Conservation (phyloP, 2,888 invertebrate genomes). For the Synergus itoensis region DNA sequence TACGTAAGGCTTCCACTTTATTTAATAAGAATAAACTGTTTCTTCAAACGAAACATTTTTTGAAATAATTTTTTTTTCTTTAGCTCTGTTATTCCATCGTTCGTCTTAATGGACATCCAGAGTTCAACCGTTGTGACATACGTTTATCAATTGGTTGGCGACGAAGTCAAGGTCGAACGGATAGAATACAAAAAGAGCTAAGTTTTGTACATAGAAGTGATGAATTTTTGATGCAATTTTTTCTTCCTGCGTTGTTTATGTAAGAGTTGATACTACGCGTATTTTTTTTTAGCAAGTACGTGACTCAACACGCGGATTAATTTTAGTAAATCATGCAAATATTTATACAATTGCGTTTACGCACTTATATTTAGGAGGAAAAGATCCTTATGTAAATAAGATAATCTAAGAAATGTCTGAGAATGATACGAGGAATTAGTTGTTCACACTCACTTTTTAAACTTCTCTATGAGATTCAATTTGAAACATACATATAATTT, state of each 20-base stretch:
- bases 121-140: constrained; percentile 98
- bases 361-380: not conserved
- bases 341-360: constrained; percentile 26
- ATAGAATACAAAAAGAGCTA: constrained; percentile 97
- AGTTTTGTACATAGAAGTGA: constrained; percentile 57
- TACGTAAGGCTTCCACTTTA: constrained; percentile 81
- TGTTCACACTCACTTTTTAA: constrained; percentile 4
- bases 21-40: constrained; percentile 28
- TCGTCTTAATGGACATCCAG: constrained; percentile 99
- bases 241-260: constrained; percentile 5
- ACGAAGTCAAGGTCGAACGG: constrained; percentile 99
- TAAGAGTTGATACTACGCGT: not conserved
- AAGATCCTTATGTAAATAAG: constrained; percentile 7
- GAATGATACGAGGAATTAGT: not conserved
- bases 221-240: constrained; percentile 24
- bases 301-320: not conserved
- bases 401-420: constrained; percentile 24
- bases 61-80: constrained; percentile 71
- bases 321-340: not conserved
- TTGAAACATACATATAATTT: not conserved
- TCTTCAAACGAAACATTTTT: constrained; percentile 17
- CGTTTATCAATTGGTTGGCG: constrained; percentile 97
- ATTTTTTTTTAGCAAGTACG: not conserved
- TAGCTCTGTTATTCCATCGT: constrained; percentile 95
- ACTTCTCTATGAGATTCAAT: constrained; percentile 10